These are phyloP conservation scores for Pristionchus pacificus DNA, from an alignment of 1,140 invertebrate genomes.

Conservation along the genomic window DNA sequence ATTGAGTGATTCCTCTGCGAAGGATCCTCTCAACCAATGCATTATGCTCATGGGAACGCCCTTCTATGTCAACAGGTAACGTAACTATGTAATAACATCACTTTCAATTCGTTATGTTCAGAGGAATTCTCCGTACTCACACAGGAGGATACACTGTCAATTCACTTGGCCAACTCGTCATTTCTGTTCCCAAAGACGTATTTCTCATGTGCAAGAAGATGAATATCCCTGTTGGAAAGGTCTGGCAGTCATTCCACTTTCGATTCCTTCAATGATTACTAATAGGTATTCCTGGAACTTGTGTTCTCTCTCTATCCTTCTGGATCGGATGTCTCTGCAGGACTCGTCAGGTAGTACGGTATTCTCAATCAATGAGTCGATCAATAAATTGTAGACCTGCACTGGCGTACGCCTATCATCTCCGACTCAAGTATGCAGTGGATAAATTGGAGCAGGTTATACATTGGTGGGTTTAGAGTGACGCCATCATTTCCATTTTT, in stretches of 20 bases:
- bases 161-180: too few relatives aligned
- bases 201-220: too few relatives aligned
- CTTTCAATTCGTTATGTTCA: neutral
- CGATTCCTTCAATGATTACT: too few relatives aligned
- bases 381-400: too few relatives aligned
- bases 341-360: too few relatives aligned
- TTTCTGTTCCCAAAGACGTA: too few relatives aligned
- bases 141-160: neutral
- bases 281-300: neutral
- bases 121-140: neutral
- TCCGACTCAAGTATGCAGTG: neutral
- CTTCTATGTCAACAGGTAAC: neutral
- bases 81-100: too few relatives aligned
- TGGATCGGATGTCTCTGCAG: neutral
- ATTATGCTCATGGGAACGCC: neutral
- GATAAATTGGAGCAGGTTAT: neutral
- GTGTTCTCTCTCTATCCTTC: neutral
- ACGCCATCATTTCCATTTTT: neutral
- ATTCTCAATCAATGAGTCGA: too few relatives aligned
- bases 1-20: neutral
- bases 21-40: neutral
- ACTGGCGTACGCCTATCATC: neutral
- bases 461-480: neutral
- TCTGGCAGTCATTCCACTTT: too few relatives aligned
- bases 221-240: too few relatives aligned